These are phyloP conservation scores for Heterohyrax brucei DNA, from an alignment of 2,797 vertebrate genomes.

Conservation along the genomic window DNA sequence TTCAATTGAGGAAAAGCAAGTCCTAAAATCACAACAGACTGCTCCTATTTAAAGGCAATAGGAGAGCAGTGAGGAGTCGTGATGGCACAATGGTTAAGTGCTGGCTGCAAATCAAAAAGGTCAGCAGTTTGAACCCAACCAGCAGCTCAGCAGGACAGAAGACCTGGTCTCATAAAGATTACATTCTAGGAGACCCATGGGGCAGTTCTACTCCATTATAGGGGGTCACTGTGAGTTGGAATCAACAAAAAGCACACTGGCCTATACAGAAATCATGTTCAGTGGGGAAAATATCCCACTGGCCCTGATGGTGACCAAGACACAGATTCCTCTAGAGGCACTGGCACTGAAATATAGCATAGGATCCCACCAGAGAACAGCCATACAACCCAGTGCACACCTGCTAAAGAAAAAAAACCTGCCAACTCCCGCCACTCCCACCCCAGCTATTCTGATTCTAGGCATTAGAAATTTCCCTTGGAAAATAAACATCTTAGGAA, in stretches of 20 bases:
- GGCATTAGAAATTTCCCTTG: background rate
- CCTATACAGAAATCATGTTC: background rate
- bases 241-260: background rate
- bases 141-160: background rate
- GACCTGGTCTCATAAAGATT: background rate
- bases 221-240: background rate
- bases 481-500: background rate
- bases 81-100: background rate
- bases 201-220: no score
- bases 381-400: accelerated
- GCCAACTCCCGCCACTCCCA: background rate
- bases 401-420: background rate
- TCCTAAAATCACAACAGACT: conserved; percentile 36
- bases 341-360: accelerated
- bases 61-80: background rate
- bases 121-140: background rate
- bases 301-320: background rate
- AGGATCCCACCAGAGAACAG: background rate
- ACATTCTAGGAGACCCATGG: background rate
- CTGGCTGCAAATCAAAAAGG: background rate
- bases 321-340: background rate
- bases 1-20: background rate
- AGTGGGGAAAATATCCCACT: background rate
- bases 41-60: conserved; percentile 5
- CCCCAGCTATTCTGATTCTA: background rate